Evolutionary conservation across 1,140 invertebrate species (phyloP).

Genomic region (Habropoda laboriosa): DNA sequence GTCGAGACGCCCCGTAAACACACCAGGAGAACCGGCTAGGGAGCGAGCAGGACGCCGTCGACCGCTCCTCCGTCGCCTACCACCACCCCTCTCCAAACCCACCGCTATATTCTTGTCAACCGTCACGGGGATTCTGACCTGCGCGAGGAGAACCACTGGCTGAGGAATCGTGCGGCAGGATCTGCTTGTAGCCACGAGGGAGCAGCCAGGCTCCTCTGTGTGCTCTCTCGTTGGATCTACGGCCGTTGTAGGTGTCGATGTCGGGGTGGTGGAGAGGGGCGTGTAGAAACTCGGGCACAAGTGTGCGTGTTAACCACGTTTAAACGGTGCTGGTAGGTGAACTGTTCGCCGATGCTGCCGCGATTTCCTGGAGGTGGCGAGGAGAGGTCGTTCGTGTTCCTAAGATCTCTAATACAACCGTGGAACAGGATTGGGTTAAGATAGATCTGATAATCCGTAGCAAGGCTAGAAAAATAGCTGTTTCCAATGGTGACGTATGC

Average conservation of each 20-base stretch:
- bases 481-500: too few species aligned
- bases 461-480: too few species aligned
- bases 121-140: constrained; percentile 49
- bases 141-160: constrained; percentile 58
- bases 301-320: constrained; percentile 20
- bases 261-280: not conserved
- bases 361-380: not conserved
- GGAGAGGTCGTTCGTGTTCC: not conserved
- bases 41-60: constrained; percentile 28
- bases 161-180: constrained; percentile 49
- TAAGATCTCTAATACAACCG: not conserved
- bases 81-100: not conserved
- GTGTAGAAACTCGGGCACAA: not conserved
- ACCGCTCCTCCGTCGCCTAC: not conserved
- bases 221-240: not conserved
- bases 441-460: too few species aligned
- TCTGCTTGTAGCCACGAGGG: constrained; percentile 5
- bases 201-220: not conserved
- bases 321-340: constrained; percentile 1
- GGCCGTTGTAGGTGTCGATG: constrained; percentile 22
- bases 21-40: constrained; percentile 41
- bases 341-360: constrained; percentile 1
- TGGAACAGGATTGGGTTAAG: not conserved
- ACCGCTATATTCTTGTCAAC: constrained; percentile 47
- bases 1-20: constrained; percentile 62